A percentile compares a stretch with the other conserved stretches of the same genome.
Evolutionary conservation across 2,888 invertebrate genomes (phyloP).

Genomic region (Acanthosepion pharaonis): DNA sequence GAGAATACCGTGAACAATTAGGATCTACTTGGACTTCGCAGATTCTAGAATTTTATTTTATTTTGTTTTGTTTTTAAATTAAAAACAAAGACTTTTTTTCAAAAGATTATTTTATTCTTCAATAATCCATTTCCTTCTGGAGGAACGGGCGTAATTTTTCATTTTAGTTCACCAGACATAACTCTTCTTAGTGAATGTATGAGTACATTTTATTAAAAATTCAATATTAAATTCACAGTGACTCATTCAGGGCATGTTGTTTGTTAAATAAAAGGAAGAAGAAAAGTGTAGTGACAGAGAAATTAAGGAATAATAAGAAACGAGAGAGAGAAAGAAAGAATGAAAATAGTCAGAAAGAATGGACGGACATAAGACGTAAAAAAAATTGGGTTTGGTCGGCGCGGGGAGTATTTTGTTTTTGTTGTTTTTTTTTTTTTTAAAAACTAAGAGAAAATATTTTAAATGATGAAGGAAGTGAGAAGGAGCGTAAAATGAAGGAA

Average conservation of each 20-base stretch:
- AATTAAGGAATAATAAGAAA: neutral
- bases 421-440: no score
- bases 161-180: neutral
- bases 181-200: neutral
- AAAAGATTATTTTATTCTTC: neutral
- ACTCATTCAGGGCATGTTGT: neutral
- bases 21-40: neutral
- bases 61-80: neutral
- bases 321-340: neutral
- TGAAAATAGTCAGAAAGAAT: neutral
- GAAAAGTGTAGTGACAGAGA: neutral
- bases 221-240: slow-evolving; percentile 22
- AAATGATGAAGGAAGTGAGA: neutral
- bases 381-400: neutral
- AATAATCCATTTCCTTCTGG: slow-evolving; percentile 5
- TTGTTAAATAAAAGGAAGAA: neutral
- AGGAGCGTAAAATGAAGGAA: neutral
- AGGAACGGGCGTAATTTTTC: neutral
- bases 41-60: neutral
- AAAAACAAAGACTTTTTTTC: neutral
- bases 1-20: neutral
- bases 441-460: neutral
- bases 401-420: neutral
- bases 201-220: neutral
- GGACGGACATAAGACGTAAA: neutral